Conservation (phyloP, 2,888 invertebrate species). For the Drosophila robusta region DNA sequence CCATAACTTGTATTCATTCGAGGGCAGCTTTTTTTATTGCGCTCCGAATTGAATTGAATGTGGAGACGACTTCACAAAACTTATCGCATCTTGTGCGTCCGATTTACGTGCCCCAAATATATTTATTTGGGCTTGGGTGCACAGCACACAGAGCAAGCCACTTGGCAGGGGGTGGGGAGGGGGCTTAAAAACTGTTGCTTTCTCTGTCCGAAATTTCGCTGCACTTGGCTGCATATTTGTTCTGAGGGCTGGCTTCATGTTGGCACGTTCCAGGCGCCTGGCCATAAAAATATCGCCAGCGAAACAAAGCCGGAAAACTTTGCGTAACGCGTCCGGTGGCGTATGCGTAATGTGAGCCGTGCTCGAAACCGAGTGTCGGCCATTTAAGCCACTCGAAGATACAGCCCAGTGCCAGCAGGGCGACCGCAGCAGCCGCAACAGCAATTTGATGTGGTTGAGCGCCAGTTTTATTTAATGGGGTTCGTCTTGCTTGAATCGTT, state of each 20-base stretch:
- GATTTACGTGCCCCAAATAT: constrained; percentile 61
- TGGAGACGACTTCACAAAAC: constrained; percentile 26
- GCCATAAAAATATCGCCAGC: constrained; percentile 34
- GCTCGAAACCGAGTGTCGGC: constrained; percentile 21
- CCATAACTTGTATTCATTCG: constrained; percentile 57
- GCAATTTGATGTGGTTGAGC: constrained; percentile 51
- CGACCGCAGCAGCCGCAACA: constrained; percentile 22
- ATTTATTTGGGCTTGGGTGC: constrained; percentile 32
- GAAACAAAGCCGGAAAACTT: constrained; percentile 40
- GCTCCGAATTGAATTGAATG: constrained; percentile 40
- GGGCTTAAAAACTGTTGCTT: constrained; percentile 50
- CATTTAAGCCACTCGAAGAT: constrained; percentile 51
- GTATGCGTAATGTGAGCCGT: constrained; percentile 56
- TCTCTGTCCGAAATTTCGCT: constrained; percentile 8
- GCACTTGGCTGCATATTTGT: constrained; percentile 48
- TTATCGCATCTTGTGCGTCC: constrained; percentile 55
- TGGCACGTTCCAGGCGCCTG: constrained; percentile 34
- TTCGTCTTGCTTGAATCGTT: constrained; percentile 43
- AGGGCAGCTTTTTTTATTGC: constrained; percentile 41
- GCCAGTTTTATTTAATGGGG: constrained; percentile 56
- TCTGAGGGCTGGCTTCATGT: constrained; percentile 5
- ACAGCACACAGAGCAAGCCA: constrained; percentile 7
- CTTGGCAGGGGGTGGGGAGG: background rate
- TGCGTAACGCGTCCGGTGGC: constrained; percentile 31
- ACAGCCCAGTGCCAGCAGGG: constrained; percentile 30